Conservation (phyloP, 2,797 vertebrate genomes). For the Chiloscyllium punctatum region DNA sequence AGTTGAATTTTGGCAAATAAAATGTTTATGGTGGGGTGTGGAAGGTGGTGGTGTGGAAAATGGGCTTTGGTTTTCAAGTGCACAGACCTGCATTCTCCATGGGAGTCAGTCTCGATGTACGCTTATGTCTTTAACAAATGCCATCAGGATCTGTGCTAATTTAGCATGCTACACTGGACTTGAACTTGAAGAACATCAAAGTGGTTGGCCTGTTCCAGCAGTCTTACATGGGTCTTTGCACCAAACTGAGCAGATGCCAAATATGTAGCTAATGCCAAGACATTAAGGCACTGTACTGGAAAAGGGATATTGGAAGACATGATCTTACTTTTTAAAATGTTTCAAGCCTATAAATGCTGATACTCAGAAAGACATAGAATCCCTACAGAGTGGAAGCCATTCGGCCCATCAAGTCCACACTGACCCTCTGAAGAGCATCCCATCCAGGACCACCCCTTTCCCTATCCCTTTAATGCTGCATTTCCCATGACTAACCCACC, state of each 20-base stretch:
- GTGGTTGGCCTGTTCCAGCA: background rate
- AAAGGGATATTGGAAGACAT: background rate
- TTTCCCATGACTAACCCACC: no score
- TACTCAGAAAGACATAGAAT: no score
- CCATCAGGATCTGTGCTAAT: background rate
- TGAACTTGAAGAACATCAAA: background rate
- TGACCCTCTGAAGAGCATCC: no score
- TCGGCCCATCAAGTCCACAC: no score
- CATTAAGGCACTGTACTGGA: background rate
- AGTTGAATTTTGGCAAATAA: background rate
- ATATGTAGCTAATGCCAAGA: background rate
- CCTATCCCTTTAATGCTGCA: no score
- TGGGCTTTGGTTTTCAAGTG: background rate
- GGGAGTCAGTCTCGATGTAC: background rate
- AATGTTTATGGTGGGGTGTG: background rate
- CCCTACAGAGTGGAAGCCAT: no score
- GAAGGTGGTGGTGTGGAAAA: background rate
- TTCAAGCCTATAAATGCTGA: no score
- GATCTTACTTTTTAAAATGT: no score
- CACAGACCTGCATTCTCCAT: background rate
- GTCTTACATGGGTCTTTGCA: background rate
- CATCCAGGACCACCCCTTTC: no score
- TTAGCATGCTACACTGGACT: background rate
- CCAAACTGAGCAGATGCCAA: background rate
- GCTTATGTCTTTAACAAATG: background rate